phyloP scores from a whole-genome alignment of 2,797 vertebrate species.

The Limosa lapponica region DNA sequence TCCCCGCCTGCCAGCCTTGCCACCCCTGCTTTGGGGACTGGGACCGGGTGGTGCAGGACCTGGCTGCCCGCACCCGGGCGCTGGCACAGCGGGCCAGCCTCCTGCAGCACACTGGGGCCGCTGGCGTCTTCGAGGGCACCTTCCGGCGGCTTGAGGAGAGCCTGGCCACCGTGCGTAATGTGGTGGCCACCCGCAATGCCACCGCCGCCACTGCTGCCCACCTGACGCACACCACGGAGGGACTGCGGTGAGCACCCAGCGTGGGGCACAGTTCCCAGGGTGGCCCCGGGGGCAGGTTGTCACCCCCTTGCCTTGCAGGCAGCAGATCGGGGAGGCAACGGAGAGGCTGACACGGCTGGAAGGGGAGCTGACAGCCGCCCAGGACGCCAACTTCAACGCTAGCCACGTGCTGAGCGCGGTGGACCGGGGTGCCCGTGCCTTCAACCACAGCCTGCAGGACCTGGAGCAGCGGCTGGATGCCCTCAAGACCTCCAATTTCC shows the following conservation, averaged over 20 bases:
- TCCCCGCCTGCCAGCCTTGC: slow-evolving; percentile 92
- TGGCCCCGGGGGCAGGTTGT: accelerated
- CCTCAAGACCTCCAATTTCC: slow-evolving; percentile 95
- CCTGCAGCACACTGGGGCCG: slow-evolving; percentile 90
- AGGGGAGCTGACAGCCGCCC: slow-evolving; percentile 86
- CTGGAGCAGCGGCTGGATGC: slow-evolving; percentile 85
- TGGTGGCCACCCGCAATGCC: slow-evolving; percentile 88
- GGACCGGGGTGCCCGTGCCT: slow-evolving; percentile 86
- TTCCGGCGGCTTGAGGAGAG: slow-evolving; percentile 88
- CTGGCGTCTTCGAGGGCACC: slow-evolving; percentile 85
- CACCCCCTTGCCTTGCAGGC: slow-evolving; percentile 69
- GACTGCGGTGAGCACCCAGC: slow-evolving; percentile 76
- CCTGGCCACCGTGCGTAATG: slow-evolving; percentile 82
- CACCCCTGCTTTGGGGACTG: slow-evolving; percentile 97
- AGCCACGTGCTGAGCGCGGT: slow-evolving; percentile 87
- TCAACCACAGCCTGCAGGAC: slow-evolving; percentile 89
- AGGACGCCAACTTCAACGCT: slow-evolving; percentile 91
- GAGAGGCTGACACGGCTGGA: slow-evolving; percentile 89
- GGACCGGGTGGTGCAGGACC: slow-evolving; percentile 96
- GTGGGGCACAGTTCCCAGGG: accelerated
- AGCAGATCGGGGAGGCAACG: slow-evolving; percentile 88
- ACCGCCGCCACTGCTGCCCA: slow-evolving; percentile 81
- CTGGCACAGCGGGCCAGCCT: slow-evolving; percentile 84
- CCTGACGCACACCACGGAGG: slow-evolving; percentile 87
- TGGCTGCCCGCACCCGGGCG: slow-evolving; percentile 83